Conservation (phyloP, 2,888 invertebrate genomes). For the Slavum lentiscoides region DNA sequence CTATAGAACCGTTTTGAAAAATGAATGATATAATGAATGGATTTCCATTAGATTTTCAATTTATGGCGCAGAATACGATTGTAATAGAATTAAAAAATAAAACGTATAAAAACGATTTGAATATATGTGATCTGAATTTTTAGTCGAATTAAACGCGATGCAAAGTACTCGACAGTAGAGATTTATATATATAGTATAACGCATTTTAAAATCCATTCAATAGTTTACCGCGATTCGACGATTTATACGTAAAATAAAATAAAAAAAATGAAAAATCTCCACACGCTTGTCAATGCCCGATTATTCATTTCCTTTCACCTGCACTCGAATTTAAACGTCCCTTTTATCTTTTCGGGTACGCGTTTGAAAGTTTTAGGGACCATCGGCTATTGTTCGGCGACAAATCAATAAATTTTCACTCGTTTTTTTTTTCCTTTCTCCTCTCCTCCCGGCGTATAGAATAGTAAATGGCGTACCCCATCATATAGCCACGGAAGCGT, state of each 20-base stretch:
- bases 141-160: no score
- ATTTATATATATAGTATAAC: not conserved
- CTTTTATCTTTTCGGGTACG: conserved; percentile 26
- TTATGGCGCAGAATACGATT: not conserved
- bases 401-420: conserved; percentile 42
- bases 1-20: no score
- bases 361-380: conserved; percentile 8
- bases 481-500: not conserved
- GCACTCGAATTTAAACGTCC: conserved; percentile 19
- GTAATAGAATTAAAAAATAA: not conserved
- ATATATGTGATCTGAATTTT: not conserved
- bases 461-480: no score
- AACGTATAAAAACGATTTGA: not conserved
- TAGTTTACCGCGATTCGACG: not conserved
- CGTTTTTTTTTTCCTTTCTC: not conserved
- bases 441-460: no score
- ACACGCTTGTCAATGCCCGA: not conserved
- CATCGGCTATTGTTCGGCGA: conserved; percentile 32
- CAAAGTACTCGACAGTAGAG: no score
- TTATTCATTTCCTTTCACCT: conserved; percentile 44
- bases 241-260: conserved; percentile 48
- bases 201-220: conserved; percentile 1
- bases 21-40: no score
- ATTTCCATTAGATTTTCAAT: no score
- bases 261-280: not conserved